Evolutionary conservation across 2,888 invertebrate species (phyloP).

Genomic region (Pyrocoelia pectoralis): DNA sequence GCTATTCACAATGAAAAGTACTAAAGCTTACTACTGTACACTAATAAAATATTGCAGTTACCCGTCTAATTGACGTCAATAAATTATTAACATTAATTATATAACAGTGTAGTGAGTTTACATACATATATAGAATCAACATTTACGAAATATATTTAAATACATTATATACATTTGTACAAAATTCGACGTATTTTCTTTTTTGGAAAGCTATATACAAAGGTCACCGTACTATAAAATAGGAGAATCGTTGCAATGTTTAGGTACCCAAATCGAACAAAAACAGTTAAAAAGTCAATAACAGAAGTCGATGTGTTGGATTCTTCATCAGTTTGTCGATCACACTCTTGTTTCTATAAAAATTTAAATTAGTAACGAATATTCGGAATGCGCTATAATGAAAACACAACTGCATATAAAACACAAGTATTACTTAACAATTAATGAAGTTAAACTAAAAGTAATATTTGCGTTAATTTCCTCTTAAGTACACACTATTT

Average conservation of each 20-base stretch:
- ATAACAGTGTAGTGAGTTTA: constrained; percentile 32
- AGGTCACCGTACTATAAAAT: constrained; percentile 1
- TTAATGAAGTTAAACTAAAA: constrained; percentile 4
- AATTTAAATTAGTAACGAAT: constrained; percentile 30
- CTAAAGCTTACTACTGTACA: constrained; percentile 52
- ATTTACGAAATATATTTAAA: constrained; percentile 31
- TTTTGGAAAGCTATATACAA: constrained; percentile 13
- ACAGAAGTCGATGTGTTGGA: constrained; percentile 24
- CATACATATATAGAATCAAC: constrained; percentile 27
- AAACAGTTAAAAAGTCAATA: constrained; percentile 16
- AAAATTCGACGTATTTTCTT: constrained; percentile 20
- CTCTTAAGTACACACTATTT: constrained; percentile 42
- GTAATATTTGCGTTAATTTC: constrained; percentile 23
- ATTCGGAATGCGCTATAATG: constrained; percentile 1
- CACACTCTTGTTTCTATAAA: constrained; percentile 34
- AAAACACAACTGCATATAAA: background rate
- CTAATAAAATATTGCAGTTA: constrained; percentile 57
- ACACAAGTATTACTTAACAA: constrained; percentile 17
- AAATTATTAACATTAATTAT: constrained; percentile 41
- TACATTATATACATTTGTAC: constrained; percentile 36
- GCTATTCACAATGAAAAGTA: constrained; percentile 51
- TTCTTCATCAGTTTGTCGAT: constrained; percentile 24
- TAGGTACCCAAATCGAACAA: constrained; percentile 17
- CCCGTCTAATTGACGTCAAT: constrained; percentile 52
- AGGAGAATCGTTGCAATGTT: background rate